A percentile compares a stretch with the other conserved stretches of the same genome.
phyloP scores from a whole-genome alignment of 2,797 vertebrate genomes.

The Otus scops region DNA sequence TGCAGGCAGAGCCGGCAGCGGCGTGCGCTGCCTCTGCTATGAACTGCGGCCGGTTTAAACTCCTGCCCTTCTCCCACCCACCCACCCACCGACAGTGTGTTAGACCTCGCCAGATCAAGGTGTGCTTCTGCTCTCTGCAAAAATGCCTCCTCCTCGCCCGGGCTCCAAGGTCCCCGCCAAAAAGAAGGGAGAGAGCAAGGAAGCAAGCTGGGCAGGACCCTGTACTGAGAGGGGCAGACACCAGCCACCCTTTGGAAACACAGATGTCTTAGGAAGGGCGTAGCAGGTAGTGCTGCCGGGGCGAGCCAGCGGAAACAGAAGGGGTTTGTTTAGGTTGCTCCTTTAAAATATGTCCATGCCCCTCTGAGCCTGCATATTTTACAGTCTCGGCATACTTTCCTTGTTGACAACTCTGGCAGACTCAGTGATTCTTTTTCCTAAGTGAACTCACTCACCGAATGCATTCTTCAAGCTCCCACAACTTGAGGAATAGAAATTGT shows the following conservation, averaged over 20 bases:
- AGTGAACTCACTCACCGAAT: background rate
- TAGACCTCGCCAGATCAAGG: background rate
- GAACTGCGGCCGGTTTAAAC: background rate
- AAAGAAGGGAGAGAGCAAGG: background rate
- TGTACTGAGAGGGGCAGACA: background rate
- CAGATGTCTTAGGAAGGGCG: background rate
- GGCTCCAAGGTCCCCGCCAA: background rate
- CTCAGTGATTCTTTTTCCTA: background rate
- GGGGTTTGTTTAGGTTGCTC: background rate
- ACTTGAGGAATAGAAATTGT: background rate
- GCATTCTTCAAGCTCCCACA: slow-evolving; percentile 20
- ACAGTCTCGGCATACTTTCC: slow-evolving; percentile 51
- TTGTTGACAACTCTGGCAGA: slow-evolving; percentile 19
- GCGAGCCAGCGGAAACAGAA: background rate
- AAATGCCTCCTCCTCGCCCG: background rate
- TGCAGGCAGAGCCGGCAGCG: background rate
- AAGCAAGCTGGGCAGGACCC: background rate
- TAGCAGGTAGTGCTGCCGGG: background rate
- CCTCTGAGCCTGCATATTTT: slow-evolving; percentile 31
- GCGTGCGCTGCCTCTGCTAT: accelerated
- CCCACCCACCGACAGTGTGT: accelerated
- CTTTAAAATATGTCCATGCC: slow-evolving; percentile 44
- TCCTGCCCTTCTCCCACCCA: background rate
- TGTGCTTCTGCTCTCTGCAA: background rate
- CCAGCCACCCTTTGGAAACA: background rate